Conservation (phyloP, 2,797 vertebrate genomes). For the Halcyon badia region DNA sequence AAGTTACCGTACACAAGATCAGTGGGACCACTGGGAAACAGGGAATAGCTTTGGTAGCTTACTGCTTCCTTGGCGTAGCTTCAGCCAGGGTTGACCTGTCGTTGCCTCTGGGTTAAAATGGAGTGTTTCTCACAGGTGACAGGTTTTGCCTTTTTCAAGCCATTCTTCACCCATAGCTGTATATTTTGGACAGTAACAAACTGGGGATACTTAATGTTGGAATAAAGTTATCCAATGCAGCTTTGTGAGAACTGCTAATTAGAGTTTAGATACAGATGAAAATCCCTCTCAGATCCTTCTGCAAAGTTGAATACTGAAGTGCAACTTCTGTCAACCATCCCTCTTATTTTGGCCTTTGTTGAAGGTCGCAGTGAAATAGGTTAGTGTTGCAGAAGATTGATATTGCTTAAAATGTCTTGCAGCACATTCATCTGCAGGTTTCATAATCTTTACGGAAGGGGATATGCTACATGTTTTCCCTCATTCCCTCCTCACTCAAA, state of each 20-base stretch:
- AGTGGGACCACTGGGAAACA: background rate
- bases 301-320: background rate
- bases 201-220: background rate
- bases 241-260: slow-evolving; percentile 15
- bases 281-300: background rate
- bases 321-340: background rate
- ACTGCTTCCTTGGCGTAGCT: background rate
- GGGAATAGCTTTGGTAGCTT: background rate
- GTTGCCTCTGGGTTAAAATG: background rate
- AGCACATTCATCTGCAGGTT: background rate
- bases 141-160: background rate
- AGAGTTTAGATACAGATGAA: background rate
- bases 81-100: background rate
- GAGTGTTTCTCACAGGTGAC: background rate
- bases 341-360: slow-evolving; percentile 22
- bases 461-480: background rate
- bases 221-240: background rate
- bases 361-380: background rate
- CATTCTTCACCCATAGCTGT: background rate
- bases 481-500: background rate
- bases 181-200: background rate
- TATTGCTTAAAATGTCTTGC: background rate
- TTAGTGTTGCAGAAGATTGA: slow-evolving; percentile 9
- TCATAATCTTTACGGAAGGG: background rate
- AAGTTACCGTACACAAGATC: background rate